Evolutionary conservation across 2,113 vertebrate species (phyloP), one percentile per base, ranked within the genome.

Genomic region (Catharus bicknelli): DNA sequence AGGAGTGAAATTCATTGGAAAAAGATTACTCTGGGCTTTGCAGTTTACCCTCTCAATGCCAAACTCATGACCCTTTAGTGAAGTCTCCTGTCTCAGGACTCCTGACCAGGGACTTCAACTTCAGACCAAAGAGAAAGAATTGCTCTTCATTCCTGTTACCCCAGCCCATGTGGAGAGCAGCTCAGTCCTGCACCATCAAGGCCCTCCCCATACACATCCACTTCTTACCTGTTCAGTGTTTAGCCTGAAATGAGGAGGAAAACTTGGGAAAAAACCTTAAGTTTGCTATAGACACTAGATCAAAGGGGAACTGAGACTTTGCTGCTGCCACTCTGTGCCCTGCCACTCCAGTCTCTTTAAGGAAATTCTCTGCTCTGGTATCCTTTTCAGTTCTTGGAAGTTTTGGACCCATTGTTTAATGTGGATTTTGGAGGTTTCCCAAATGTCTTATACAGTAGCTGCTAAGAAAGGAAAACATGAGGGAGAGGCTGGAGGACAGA

Each of bases 381-480:
- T 75, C 84, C 57, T 84, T 95, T 82, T 32, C 36, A 59, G 92
- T 95, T 84, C 67, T 84, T 90, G 79, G 8, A 2, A 2, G 26
- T 57, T 91, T 85, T 29, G 7, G 47, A 76, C 32, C 61, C 64
- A n/a, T 10, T 22, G 10, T 17, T 73, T 42, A 96, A 89, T 62
- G 62, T 85, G 79, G 47, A 70, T 91, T 97, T 98, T 74, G 83
- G 58, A 87, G 67, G 80, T 93, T 95, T 79, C 43, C 45, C 54
- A 54, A 79, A 85, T 74, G 32, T 92, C 80, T 75, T 84, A 43
- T 83, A 74, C 80, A 66, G 80, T 50, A 90, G 30, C 84, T 97
- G 51, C 90, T 94, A 83, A 74, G 53, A 94, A 96, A 95, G 30
- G 23, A 64, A 88, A 55, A 69, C 32, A 22, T 25, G 42, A 59